Percentiles rank a stretch among this genome's conserved stretches.
Conservation (phyloP, 2,113 vertebrate genomes). For the Felis catus region DNA sequence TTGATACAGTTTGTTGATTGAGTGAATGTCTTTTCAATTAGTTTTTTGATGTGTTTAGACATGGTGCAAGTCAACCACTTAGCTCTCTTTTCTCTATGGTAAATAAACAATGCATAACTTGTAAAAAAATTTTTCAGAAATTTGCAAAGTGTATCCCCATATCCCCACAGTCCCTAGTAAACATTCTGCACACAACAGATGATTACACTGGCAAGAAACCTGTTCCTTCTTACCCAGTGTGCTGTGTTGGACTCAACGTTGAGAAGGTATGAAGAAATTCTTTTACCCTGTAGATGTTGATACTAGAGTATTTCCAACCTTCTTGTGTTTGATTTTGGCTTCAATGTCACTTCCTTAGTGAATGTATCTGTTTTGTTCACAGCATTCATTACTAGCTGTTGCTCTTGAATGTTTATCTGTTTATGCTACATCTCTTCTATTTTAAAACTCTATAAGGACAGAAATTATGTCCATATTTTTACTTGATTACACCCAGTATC, state of each 20-base stretch:
- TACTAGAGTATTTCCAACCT: not conserved
- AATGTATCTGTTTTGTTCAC: not conserved
- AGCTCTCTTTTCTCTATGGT: not conserved
- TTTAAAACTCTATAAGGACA: not conserved
- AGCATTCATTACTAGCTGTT: not conserved
- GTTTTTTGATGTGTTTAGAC: not conserved
- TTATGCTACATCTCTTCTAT: not conserved
- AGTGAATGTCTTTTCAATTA: not conserved
- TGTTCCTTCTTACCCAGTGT: not conserved
- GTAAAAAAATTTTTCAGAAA: not conserved
- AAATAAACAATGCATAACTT: not conserved
- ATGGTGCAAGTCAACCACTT: not conserved
- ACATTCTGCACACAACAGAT: not conserved
- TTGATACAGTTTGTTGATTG: not conserved
- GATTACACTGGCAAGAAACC: not conserved
- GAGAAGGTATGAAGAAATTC: not conserved
- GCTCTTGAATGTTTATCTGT: not conserved
- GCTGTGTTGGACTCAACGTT: not conserved
- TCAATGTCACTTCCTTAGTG: not conserved
- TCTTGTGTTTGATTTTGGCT: not conserved
- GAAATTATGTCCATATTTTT: not conserved
- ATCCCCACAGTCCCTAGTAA: not conserved
- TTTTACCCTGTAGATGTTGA: not conserved
- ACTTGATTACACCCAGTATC: not conserved
- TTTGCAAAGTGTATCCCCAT: not conserved